phyloP scores from a whole-genome alignment of 2,797 vertebrate genomes.

The Falco peregrinus region DNA sequence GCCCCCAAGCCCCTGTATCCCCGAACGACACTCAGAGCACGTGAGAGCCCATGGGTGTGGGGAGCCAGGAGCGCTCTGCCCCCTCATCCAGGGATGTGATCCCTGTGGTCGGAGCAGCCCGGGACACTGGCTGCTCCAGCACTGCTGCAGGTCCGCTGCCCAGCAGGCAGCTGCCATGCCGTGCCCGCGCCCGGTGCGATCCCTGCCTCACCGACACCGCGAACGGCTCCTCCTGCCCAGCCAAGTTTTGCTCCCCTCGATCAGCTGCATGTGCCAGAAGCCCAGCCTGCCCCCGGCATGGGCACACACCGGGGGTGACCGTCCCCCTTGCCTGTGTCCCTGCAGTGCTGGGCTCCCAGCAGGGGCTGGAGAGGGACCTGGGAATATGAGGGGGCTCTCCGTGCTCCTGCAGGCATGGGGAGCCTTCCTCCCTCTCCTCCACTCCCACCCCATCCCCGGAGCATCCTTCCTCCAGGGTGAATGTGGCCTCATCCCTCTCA shows the following conservation, averaged over 20 bases:
- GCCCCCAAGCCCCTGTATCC: not conserved
- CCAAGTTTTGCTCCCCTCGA: no score
- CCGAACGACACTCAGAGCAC: rapidly evolving
- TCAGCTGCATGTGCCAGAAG: rapidly evolving
- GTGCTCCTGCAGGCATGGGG: rapidly evolving
- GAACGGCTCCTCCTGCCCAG: not conserved
- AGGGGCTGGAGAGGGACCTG: not conserved
- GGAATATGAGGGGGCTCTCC: not conserved
- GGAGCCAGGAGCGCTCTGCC: not conserved
- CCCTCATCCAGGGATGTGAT: rapidly evolving
- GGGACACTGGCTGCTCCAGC: rapidly evolving
- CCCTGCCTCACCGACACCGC: not conserved
- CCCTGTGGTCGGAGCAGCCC: rapidly evolving
- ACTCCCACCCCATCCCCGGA: rapidly evolving
- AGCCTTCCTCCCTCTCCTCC: not conserved
- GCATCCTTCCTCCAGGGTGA: not conserved
- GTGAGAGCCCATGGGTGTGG: rapidly evolving
- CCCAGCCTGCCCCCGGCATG: not conserved
- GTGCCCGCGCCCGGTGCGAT: not conserved
- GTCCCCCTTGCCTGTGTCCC: rapidly evolving
- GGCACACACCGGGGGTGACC: rapidly evolving
- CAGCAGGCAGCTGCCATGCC: not conserved
- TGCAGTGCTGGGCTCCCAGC: not conserved
- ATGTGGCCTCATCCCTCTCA: not conserved
- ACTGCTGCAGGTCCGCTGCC: rapidly evolving